Base-by-base conservation (phyloP, 2,888 invertebrate species). In the Eupeodes latifasciatus region DNA sequence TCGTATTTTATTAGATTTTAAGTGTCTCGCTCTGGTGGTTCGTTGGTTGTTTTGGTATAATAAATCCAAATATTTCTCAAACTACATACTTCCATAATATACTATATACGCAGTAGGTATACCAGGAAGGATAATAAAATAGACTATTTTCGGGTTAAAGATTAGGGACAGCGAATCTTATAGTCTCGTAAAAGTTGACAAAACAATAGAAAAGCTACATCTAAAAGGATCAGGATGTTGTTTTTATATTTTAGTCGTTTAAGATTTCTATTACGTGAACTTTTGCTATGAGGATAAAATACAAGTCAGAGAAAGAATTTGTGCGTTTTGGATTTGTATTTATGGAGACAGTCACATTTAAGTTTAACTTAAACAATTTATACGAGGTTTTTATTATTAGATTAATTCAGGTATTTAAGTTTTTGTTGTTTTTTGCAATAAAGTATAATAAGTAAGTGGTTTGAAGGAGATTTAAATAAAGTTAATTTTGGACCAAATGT, bases 1-100 rank as follows among this genome's bases (percentile, higher is more conserved):
- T 69, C 51, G 27, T 44, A 67, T 47, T 74, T 75, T 40, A 75
- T 67, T 51, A n/a, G 59, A 69, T 75, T 82, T 71, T 82, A 77
- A 77, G 64, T 77, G 62, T 77, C 40, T 71, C 40, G 27, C 34
- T 53, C 53, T 57, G 19, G 11, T 55, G 19, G 53, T 10, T 55
- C 16, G n/a, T 51, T 57, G 5, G 57, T 27, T 14, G 40, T 40
- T 7, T 40, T 40, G 3, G 61, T 16, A 16, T 53, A 61, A 62
- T 69, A 81, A 69, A 81, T 16, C 19, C 47, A 53, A 44, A 74
- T 69, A 59, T 67, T 76, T 76, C 14, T 12, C 16, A n/a, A 51
- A 16, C 51, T 51, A 51, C 1, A 10, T 11, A 47, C 47, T 10
- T 5, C 40, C 9, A 40, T 40, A 7, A 36, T 5, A 9, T 40